Conservation (phyloP, 2,888 invertebrate genomes). For the Drosophila heteroneura region DNA sequence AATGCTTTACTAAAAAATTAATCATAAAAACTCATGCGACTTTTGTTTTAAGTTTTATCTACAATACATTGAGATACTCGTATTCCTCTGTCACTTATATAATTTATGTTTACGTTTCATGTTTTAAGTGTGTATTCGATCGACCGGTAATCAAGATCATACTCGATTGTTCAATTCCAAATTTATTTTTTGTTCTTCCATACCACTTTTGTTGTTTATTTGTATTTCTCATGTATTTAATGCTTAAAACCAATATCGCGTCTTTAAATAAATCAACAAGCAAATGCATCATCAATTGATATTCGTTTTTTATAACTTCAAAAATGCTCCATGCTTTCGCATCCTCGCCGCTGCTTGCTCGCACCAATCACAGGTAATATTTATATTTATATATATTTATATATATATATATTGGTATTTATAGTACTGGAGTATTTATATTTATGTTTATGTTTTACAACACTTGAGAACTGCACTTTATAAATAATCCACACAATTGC, state of each 20-base stretch:
- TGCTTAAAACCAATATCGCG: constrained; percentile 75
- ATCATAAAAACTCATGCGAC: constrained; percentile 85
- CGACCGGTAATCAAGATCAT: constrained; percentile 36
- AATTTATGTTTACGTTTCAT: constrained; percentile 64
- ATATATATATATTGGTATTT: constrained; percentile 8
- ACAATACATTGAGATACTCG: constrained; percentile 56
- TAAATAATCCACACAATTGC: constrained; percentile 25
- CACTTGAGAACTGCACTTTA: constrained; percentile 50
- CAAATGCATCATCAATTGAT: constrained; percentile 67
- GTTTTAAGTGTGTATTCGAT: constrained; percentile 63
- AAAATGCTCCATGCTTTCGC: constrained; percentile 50
- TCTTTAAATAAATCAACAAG: constrained; percentile 65
- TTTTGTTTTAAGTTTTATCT: constrained; percentile 78
- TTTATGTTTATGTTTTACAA: constrained; percentile 28
- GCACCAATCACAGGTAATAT: constrained; percentile 49
- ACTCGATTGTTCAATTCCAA: constrained; percentile 27
- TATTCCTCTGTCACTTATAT: constrained; percentile 60
- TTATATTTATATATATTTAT: not conserved
- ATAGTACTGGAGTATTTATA: constrained; percentile 10
- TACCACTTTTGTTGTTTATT: constrained; percentile 70
- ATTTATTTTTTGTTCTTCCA: constrained; percentile 29
- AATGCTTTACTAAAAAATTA: constrained; percentile 85
- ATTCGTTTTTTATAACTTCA: constrained; percentile 64
- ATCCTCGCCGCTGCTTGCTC: constrained; percentile 49
- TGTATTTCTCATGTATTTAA: constrained; percentile 78